Evolutionary conservation across 1,140 invertebrate species (phyloP).

Genomic region (Aporrectodea caliginosa): DNA sequence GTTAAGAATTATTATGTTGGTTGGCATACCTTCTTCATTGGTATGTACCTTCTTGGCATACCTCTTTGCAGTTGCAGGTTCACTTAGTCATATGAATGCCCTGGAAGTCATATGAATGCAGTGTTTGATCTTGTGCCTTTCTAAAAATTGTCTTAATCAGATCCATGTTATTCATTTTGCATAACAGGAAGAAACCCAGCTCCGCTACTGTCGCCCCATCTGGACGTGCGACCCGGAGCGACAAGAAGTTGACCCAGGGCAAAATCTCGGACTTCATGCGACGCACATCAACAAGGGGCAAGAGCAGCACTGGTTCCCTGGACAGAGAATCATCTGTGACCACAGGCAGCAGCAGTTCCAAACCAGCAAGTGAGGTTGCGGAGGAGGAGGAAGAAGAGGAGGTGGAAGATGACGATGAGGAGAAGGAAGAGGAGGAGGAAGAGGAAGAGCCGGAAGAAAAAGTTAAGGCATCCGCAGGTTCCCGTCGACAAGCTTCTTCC

Average conservation of each 20-base stretch:
- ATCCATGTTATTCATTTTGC: too few relatives aligned
- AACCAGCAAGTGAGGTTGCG: not conserved
- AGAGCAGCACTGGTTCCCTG: not conserved
- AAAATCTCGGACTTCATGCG: not conserved
- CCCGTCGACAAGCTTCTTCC: not conserved
- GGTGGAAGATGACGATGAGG: not conserved
- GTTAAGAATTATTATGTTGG: too few relatives aligned
- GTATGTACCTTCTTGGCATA: too few relatives aligned
- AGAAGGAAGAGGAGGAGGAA: not conserved
- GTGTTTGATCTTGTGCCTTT: too few relatives aligned
- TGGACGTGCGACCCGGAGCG: not conserved
- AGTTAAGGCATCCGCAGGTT: not conserved
- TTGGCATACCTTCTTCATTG: too few relatives aligned
- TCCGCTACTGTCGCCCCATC: not conserved
- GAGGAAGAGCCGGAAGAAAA: not conserved
- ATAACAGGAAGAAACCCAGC: not conserved
- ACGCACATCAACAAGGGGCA: not conserved
- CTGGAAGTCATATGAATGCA: too few relatives aligned
- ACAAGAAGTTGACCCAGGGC: not conserved
- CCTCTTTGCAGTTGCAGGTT: too few relatives aligned
- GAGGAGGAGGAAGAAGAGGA: slow-evolving; percentile 7
- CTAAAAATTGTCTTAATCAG: too few relatives aligned
- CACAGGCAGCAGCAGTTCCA: not conserved
- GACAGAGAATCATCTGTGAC: not conserved
- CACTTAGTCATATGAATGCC: too few relatives aligned